Conservation (phyloP, 2,113 vertebrate genomes). For the Tor tambroides region DNA sequence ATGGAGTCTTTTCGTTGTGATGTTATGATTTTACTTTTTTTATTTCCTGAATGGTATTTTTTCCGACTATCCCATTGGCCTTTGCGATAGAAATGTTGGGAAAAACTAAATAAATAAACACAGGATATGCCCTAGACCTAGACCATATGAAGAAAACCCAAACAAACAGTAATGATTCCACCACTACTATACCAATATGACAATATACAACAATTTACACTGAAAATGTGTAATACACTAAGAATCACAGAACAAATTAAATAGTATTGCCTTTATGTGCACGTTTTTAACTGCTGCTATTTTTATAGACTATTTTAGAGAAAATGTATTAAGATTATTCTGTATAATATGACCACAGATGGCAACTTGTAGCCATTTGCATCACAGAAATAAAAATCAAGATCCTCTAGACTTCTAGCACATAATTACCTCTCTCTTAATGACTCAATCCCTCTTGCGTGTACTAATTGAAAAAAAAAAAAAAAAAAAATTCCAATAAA, state of each 20-base stretch:
- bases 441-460: not conserved
- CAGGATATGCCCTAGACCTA: conserved; percentile 17
- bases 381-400: conserved; percentile 15
- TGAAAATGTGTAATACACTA: not conserved
- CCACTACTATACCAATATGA: not conserved
- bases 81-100: not conserved
- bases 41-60: not conserved
- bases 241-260: not conserved
- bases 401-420: not conserved
- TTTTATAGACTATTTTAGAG: not conserved
- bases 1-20: not conserved
- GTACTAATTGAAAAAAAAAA: not conserved
- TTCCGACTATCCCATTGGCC: too few species aligned
- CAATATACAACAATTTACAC: not conserved
- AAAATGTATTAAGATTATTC: not conserved
- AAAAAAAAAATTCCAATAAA: too few species aligned
- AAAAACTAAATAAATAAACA: not conserved
- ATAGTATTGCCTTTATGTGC: not conserved
- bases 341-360: not conserved
- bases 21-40: not conserved
- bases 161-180: not conserved
- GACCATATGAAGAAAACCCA: not conserved
- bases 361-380: not conserved
- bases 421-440: not conserved
- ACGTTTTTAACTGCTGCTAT: not conserved